phyloP scores from a whole-genome alignment of 2,113 vertebrate genomes.

The Columbina picui region DNA sequence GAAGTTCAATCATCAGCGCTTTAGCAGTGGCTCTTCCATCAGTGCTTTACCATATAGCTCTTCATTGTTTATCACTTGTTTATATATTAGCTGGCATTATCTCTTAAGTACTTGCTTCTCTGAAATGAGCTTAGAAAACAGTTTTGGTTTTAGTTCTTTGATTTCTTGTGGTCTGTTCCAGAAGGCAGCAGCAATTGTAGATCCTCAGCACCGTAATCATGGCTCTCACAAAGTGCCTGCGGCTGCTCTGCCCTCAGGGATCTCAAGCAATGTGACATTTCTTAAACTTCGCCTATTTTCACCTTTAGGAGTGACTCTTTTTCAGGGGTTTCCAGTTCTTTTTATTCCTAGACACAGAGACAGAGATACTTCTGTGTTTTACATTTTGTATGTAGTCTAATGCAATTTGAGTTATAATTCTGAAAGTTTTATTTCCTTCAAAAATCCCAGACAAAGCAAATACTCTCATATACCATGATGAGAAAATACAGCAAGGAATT shows the following conservation, averaged over 20 bases:
- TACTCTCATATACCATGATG: neutral
- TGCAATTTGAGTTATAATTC: neutral
- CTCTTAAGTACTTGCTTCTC: neutral
- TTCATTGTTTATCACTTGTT: neutral
- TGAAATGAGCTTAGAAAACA: neutral
- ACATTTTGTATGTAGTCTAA: neutral
- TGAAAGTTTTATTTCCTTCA: neutral
- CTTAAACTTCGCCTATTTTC: conserved; percentile 46
- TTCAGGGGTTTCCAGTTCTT: neutral
- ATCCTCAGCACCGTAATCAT: conserved; percentile 1
- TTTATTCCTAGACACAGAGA: neutral
- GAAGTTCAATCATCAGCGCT: neutral
- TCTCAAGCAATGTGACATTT: conserved; percentile 35
- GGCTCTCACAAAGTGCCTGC: conserved; percentile 1
- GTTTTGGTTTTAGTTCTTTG: conserved; percentile 2
- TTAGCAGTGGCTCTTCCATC: neutral
- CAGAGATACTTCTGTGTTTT: neutral
- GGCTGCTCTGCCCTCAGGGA: neutral
- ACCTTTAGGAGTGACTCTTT: conserved; percentile 11
- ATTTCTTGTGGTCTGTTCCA: neutral
- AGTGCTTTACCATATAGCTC: neutral
- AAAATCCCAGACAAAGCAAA: neutral
- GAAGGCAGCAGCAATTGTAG: neutral
- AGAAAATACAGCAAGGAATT: neutral
- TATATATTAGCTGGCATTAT: neutral